Base-by-base conservation (phyloP, 2,888 invertebrate genomes). In the Antitype chi region DNA sequence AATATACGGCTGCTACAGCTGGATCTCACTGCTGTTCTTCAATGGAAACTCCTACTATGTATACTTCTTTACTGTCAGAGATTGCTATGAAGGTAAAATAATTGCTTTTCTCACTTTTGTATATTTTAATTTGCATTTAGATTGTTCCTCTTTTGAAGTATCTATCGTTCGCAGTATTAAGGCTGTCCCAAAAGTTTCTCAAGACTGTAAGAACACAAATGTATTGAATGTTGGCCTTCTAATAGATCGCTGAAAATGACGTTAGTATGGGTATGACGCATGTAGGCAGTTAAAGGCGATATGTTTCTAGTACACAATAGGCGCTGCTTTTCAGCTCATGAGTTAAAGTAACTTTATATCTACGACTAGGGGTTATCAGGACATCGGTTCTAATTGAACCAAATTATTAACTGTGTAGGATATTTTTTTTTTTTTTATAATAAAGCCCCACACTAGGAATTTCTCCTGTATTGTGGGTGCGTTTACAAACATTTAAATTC, bases 41-140 rank as follows among this genome's bases (percentile, higher is more conserved):
- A 99, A 99, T 95, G 99, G 99, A 89, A 99, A 99, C 96, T 99
- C 99, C 92, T 99, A 99, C 93, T 99, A 99, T 94, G 98, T 99
- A 82, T 99, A 99, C 97, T 99, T 99, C 97, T 99, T 99, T 97
- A 99, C 99, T 74, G 98, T 99, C 90, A 97, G 99, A 92, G 99
- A 99, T 97, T 99, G 99, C 96, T 99, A 99, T 97, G 99, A 99
- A 98, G 99, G 99, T 99, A 47, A 47, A 47, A 13, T 47, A 96
- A 89, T 90, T 86, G 75, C 60, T 59, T 13, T 6, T 28, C 20
- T 62, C 5, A 53, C 15, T 69, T 60, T 62, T 47, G 13, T 59
- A 66, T 72, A 52, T 64, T 59, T 20, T 11, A 47, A 53, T 64
- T 78, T 59, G 47, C 23, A 74, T 81, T 59, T 81, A 78, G 25